These are phyloP conservation scores for Corythornis cristatus DNA, from an alignment of 2,113 vertebrate genomes.

Conservation along the genomic window DNA sequence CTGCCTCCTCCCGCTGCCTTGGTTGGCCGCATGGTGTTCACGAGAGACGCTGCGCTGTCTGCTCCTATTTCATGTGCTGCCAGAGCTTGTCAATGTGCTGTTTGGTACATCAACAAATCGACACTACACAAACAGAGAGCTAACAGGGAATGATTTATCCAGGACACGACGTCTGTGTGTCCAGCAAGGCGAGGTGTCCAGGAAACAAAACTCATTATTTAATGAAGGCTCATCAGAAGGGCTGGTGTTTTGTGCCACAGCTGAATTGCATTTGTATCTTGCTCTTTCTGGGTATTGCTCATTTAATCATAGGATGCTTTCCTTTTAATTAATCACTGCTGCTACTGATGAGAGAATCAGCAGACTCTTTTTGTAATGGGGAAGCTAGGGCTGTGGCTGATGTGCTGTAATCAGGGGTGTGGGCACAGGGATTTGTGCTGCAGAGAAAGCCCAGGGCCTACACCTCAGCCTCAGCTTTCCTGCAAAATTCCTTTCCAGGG, in stretches of 20 bases:
- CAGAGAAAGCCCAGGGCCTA: neutral
- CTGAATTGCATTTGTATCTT: neutral
- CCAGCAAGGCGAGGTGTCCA: neutral
- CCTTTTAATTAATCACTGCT: slow-evolving; percentile 51
- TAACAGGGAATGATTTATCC: slow-evolving; percentile 60
- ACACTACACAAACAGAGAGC: neutral
- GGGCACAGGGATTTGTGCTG: neutral
- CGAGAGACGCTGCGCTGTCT: neutral
- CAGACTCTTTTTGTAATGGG: slow-evolving; percentile 1
- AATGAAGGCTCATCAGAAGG: neutral
- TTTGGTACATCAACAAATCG: slow-evolving; percentile 1
- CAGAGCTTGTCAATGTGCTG: neutral
- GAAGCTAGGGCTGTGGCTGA: neutral
- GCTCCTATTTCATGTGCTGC: neutral
- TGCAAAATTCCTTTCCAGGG: neutral
- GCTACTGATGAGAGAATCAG: slow-evolving; percentile 35
- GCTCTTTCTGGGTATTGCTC: neutral
- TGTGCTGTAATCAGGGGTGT: neutral
- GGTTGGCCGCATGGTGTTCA: accelerated
- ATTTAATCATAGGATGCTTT: slow-evolving; percentile 40
- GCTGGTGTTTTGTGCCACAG: neutral
- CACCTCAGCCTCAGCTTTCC: neutral
- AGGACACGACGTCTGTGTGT: slow-evolving; percentile 6
- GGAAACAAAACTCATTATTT: slow-evolving; percentile 15
- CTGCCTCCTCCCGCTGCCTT: accelerated